Evolutionary conservation across 2,888 invertebrate genomes (phyloP).

Genomic region (Tipula confusa): DNA sequence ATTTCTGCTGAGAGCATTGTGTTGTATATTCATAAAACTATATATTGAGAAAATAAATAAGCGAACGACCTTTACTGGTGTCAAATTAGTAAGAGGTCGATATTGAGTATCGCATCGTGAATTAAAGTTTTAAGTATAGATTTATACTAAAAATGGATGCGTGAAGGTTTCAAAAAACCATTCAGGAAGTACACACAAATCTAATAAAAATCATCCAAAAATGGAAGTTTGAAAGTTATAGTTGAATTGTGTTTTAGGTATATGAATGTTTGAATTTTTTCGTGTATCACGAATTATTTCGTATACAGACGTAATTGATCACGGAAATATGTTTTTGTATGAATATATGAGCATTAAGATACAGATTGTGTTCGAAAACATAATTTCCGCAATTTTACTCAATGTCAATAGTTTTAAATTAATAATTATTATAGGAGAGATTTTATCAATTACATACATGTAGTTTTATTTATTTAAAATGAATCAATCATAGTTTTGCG

Average conservation of each 20-base stretch:
- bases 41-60: neutral
- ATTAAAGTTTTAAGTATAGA: neutral
- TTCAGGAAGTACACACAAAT: neutral
- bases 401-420: neutral
- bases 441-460: too few relatives aligned
- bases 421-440: too few relatives aligned
- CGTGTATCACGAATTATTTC: neutral
- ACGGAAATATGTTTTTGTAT: neutral
- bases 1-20: neutral
- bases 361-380: neutral
- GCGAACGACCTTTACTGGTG: neutral
- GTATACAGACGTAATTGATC: neutral
- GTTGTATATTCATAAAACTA: neutral
- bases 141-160: neutral
- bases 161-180: neutral
- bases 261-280: neutral
- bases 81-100: neutral
- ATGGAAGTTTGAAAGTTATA: slow-evolving; percentile 8
- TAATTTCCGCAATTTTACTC: neutral
- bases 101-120: neutral
- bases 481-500: too few relatives aligned
- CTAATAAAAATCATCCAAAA: neutral
- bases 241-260: neutral
- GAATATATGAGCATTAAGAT: neutral
- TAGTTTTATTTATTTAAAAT: too few relatives aligned